These are phyloP conservation scores for Alcis repandata DNA, from an alignment of 2,888 invertebrate species.

Conservation along the genomic window DNA sequence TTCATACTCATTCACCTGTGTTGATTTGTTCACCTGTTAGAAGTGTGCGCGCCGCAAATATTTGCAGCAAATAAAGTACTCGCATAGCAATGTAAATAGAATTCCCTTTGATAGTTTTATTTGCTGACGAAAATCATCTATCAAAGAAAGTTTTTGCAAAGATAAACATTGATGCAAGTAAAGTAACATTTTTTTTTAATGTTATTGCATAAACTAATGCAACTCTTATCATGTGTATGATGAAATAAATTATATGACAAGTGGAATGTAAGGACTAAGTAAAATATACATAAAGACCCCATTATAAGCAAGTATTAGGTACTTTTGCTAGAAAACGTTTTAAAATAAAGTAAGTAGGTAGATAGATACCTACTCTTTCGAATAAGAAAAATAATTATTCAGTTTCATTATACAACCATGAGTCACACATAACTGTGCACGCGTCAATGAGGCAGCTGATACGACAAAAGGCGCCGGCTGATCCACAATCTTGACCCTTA, in stretches of 20 bases:
- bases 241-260: too few species aligned
- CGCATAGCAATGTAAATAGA: conserved; percentile 48
- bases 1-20: conserved; percentile 66
- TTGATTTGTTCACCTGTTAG: conserved; percentile 76
- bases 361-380: too few species aligned
- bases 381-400: conserved; percentile 17
- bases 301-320: too few species aligned
- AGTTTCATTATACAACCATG: too few species aligned
- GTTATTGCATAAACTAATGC: not conserved
- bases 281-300: not conserved
- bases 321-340: too few species aligned
- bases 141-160: conserved; percentile 8
- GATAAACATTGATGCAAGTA: not conserved
- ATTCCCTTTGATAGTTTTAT: conserved; percentile 30
- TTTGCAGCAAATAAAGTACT: conserved; percentile 45
- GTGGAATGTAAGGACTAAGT: too few species aligned
- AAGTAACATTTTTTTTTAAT: not conserved
- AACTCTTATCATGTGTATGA: not conserved
- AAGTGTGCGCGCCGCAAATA: conserved; percentile 54
- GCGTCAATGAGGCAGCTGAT: conserved; percentile 70
- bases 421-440: conserved; percentile 59
- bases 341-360: not conserved
- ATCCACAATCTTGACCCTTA: conserved; percentile 55
- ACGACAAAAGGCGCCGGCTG: conserved; percentile 63
- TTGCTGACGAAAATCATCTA: conserved; percentile 2